phyloP scores from a whole-genome alignment of 2,113 vertebrate species.

The Antennarius striatus region DNA sequence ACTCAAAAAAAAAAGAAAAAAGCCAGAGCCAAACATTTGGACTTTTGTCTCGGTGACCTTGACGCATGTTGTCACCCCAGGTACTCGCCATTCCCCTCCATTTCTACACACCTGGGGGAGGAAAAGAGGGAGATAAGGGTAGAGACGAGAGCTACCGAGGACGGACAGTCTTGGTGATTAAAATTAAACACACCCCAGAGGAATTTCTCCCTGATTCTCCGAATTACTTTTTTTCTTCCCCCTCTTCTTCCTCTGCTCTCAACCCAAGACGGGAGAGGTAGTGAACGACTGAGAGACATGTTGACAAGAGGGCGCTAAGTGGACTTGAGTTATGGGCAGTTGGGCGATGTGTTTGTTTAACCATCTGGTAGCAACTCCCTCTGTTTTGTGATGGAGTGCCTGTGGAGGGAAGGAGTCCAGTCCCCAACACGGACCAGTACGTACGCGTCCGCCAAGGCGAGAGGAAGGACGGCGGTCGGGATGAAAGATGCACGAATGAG shows the following conservation, averaged over 20 bases:
- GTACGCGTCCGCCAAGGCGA: conserved; percentile 33
- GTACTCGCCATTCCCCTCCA: conserved; percentile 47
- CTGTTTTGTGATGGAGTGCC: conserved; percentile 78
- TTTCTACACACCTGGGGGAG: conserved; percentile 64
- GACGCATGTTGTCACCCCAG: conserved; percentile 55
- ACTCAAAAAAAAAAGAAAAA: conserved; percentile 56
- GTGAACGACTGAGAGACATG: conserved; percentile 72
- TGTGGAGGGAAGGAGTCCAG: conserved; percentile 78
- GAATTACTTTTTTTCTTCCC: conserved; percentile 33
- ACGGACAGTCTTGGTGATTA: conserved; percentile 78
- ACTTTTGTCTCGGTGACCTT: conserved; percentile 62
- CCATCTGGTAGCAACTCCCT: conserved; percentile 84
- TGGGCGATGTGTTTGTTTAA: conserved; percentile 85
- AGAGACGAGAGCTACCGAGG: conserved; percentile 53
- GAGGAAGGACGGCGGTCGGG: conserved; percentile 21
- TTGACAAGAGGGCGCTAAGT: conserved; percentile 83
- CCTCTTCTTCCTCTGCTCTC: conserved; percentile 35
- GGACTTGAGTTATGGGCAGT: conserved; percentile 85
- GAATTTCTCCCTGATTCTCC: conserved; percentile 66
- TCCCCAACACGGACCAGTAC: conserved; percentile 38
- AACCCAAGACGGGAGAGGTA: conserved; percentile 53
- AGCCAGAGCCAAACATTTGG: conserved; percentile 57
- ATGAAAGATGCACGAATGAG: conserved; percentile 35
- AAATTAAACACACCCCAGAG: conserved; percentile 77
- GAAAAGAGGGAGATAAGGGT: background rate